Base-by-base conservation (phyloP, 2,888 invertebrate species). In the Drosophila longiperda region DNA sequence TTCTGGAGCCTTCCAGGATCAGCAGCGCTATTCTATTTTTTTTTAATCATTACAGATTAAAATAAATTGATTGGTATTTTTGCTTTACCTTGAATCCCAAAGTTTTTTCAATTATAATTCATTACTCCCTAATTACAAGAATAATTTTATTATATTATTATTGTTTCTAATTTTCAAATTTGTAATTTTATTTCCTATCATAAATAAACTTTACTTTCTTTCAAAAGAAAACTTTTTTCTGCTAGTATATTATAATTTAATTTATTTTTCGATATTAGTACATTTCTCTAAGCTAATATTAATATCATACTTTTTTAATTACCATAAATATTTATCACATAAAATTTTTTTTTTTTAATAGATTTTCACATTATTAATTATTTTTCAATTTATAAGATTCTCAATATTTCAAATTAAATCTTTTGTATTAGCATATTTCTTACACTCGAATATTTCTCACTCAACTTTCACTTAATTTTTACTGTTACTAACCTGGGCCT, bases 401-500 rank as follows among this genome's bases (percentile, higher is more conserved):
- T 0, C 3, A 45, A 23, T 45, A 45, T 7, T 23, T 15, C 2
- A 45, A 15, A 15, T 15, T 7, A 45, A 23, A 45, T 45, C 20
- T 8, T 4, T 20, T 20, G 12, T 8, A 15, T 4, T 23, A 9
- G 5, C 34, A 54, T 6, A 26, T 12, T 55, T 8, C 12, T 59
- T 49, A 8, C 3, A 17, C 12, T 20, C 9, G 15, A 32, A 32
- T 17, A 42, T 17, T 57, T 32, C 6, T 12, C 50, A 2, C 5
- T 20, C 12, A 12, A 32, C 7, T 58, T 17, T 0, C 23, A 26
- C 15, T 36, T 1, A 5, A 2, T 34, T 23, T 32, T 7, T n/a
- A 7, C 12, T 52, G n/a, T 55, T 40, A 33, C 54, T 26, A 38
- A 29, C 7, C 33, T n/a, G 23, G 23, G 26, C 54, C 65, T 50